Evolutionary conservation across 2,113 vertebrate genomes (phyloP).

Genomic region (Brienomyrus brachyistius): DNA sequence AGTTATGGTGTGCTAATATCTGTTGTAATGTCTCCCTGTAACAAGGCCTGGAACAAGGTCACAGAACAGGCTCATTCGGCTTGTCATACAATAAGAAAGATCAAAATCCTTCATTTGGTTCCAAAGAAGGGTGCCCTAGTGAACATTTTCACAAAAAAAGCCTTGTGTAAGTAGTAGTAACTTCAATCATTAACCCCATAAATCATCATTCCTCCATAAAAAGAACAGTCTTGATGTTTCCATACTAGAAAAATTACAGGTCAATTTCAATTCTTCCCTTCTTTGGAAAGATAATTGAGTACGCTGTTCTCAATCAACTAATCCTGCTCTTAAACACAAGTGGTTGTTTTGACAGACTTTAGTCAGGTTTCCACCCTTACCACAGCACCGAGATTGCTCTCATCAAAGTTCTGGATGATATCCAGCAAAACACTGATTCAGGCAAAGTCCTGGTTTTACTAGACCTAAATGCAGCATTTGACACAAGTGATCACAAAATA

Average conservation of each 20-base stretch:
- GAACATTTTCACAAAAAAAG: neutral
- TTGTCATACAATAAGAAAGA: neutral
- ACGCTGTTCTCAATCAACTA: neutral
- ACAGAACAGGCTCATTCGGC: neutral
- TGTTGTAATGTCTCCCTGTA: slow-evolving; percentile 23
- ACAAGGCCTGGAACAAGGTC: neutral
- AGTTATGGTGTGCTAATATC: slow-evolving; percentile 23
- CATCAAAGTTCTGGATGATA: neutral
- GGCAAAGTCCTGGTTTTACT: too few species aligned
- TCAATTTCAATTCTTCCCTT: too few species aligned
- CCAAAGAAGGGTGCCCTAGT: neutral
- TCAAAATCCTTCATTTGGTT: neutral
- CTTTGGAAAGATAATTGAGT: too few species aligned
- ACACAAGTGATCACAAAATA: too few species aligned
- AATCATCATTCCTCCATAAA: neutral
- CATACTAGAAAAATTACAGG: neutral
- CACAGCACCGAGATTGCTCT: neutral
- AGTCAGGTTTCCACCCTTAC: neutral
- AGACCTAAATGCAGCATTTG: too few species aligned
- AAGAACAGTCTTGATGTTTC: neutral
- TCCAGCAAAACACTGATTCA: neutral
- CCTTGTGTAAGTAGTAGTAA: neutral
- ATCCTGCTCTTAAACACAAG: neutral
- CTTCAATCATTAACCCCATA: neutral
- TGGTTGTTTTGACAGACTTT: neutral